These are phyloP conservation scores for Atta colombica DNA, from an alignment of 1,140 invertebrate species.

Conservation along the genomic window DNA sequence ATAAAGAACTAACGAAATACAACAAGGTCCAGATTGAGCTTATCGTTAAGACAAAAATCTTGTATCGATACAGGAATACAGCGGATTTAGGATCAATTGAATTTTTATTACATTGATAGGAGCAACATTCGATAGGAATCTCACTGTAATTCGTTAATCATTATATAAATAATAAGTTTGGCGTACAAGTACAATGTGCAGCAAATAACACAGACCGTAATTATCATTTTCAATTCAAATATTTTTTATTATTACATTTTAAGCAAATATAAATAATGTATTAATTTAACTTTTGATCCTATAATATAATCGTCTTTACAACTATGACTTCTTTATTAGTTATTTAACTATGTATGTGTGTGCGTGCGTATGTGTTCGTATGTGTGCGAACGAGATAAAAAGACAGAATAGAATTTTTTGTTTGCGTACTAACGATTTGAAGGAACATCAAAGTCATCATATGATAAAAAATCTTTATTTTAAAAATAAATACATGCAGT, in stretches of 20 bases:
- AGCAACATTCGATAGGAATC: background rate
- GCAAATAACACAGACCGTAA: background rate
- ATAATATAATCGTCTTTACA: background rate
- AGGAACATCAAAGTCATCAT: background rate
- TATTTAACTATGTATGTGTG: background rate
- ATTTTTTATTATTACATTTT: background rate
- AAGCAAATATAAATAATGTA: background rate
- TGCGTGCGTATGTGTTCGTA: no score
- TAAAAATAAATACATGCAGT: background rate
- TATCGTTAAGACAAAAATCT: background rate
- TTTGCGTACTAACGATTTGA: background rate
- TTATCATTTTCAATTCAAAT: background rate
- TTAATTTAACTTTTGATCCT: constrained; percentile 4
- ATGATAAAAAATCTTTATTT: background rate
- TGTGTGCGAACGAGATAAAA: background rate
- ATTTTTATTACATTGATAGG: constrained; percentile 5
- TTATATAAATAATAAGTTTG: background rate
- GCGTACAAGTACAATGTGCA: background rate
- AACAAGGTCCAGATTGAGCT: constrained; percentile 1
- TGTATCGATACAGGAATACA: background rate
- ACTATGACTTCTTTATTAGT: background rate
- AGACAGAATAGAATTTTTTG: background rate
- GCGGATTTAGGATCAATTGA: background rate
- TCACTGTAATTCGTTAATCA: constrained; percentile 18
- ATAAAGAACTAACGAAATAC: constrained; percentile 47